Evolutionary conservation across 2,113 vertebrate species (phyloP), one percentile per base, ranked within the genome.

Genomic region (Platysternon megacephalum): DNA sequence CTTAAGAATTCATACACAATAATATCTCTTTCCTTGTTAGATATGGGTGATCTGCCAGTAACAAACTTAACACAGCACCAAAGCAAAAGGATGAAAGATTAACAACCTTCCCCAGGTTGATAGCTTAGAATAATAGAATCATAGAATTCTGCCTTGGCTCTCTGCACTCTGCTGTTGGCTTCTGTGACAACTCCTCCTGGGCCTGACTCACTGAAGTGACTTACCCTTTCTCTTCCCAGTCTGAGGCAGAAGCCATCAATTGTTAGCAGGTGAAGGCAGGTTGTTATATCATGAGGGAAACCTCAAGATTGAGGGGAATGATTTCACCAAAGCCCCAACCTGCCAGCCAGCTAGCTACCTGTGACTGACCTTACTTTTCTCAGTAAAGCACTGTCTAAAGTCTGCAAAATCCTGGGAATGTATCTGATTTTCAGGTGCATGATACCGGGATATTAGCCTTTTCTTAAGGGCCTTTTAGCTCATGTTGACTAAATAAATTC

Each of bases 181-280:
- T 86, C 89, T 93, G 44, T 44, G n/a, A 72, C 65, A 39, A 39
- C 5, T 72, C 17, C 19, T 22, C 35, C 61, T 68, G 35, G 61
- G 32, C 32, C 61, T 68, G 32, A n/a, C 35, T 35, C 35, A n/a
- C 35, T 72, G n/a, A 39, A 22, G n/a, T 39, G n/a, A 2, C 79
- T 2, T 79, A 11, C 35, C 7, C 88, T 10, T 11, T 14, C 13
- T 0, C 1, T 85, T 91, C 42, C n/a, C 19, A 86, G 35, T 42
- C 52, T 81, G 29, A 0, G 0, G 82, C 78, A 46, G 29, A 72
- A 39, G 61, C 78, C 82, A 93, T 35, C 44, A 86, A 8, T 32
- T 92, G 29, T 79, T 29, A 85, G 58, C 17, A 39, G 19, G 58
- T 35, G 49, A 46, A 78, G 6, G 3, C 84, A 58, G 8, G 46